Evolutionary conservation across 2,797 vertebrate species (phyloP), one percentile per base, ranked within the genome.

Genomic region (Etheostoma perlongum): DNA sequence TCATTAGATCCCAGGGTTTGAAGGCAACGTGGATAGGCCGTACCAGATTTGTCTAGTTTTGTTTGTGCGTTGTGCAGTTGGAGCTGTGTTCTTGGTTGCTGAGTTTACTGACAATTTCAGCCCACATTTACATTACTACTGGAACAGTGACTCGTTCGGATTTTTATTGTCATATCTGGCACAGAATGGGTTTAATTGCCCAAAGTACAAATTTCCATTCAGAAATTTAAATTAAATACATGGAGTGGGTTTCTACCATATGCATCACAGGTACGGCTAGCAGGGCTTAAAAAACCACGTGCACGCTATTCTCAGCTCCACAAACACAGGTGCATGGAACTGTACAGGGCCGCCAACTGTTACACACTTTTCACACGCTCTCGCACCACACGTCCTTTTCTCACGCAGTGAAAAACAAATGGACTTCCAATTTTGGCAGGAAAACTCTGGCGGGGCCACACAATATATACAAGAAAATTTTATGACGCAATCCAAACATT

Each of bases 1-100:
- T 92, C 89, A 86, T 93, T 79, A 93, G 85, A 91, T 86, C 85
- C 77, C 83, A 74, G 84, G 78, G 73, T 86, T 78, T 70, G 84
- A 82, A 82, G 77, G 78, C 81, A 76, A 78, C 89, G 83, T 87
- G 81, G 62, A 71, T 60, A 15, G 76, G 79, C 62, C 47, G 1
- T 44, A 53, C 53, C 65, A 67, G 49, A 80, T 82, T 72, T 66
- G 48, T 66, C 14, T 30, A 19, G 13, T 74, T 63, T 40, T 74
- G 44, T 65, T 64, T 46, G 19, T 21, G 16, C 1, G 7, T 52
- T 47, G 36, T 61, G 55, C 60, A 47, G 33, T 18, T 65, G 58
- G 36, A 55, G 27, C 15, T 16, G 36, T 67, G 42, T 30, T 71
- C 62, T 51, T 76, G 48, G 54, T 58, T 59, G 49, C 18, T n/a